phyloP scores from a whole-genome alignment of 2,888 invertebrate species.

The Chrysolina haemoptera region DNA sequence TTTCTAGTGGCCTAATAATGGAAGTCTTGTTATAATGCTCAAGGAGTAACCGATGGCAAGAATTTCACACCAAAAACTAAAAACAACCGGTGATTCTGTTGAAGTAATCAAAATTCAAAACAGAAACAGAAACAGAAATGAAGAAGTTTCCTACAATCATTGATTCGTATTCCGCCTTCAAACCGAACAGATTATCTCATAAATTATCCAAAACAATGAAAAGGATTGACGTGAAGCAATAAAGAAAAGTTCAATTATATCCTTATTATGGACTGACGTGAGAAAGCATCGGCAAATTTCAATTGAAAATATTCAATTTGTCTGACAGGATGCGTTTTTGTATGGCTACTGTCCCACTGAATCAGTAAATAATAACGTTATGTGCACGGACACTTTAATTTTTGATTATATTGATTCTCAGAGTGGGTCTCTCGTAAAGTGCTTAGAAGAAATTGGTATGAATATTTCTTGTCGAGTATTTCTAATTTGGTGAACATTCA shows the following conservation, averaged over 20 bases:
- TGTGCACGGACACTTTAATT: background rate
- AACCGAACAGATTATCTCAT: slow-evolving; percentile 26
- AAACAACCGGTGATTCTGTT: background rate
- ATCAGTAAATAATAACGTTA: slow-evolving; percentile 4
- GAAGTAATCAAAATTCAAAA: background rate
- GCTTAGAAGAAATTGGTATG: too few relatives aligned
- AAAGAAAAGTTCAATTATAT: slow-evolving; percentile 36
- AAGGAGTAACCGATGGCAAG: too few relatives aligned
- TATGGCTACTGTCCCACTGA: slow-evolving; percentile 2
- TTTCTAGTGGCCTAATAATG: too few relatives aligned
- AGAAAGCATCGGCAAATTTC: slow-evolving; percentile 28
- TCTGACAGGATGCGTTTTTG: slow-evolving; percentile 28
- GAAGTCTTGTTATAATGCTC: too few relatives aligned
- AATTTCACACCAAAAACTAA: background rate
- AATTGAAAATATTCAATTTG: slow-evolving; percentile 34
- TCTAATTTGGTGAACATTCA: too few relatives aligned
- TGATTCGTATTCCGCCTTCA: slow-evolving; percentile 32
- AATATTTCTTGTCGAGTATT: too few relatives aligned
- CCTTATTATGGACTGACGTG: slow-evolving; percentile 32
- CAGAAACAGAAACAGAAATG: slow-evolving; percentile 36
- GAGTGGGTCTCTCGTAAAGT: too few relatives aligned
- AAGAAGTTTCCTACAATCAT: slow-evolving; percentile 24
- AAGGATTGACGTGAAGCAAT: slow-evolving; percentile 21
- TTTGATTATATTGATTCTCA: background rate
- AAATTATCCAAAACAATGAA: slow-evolving; percentile 40